Conservation (phyloP, 2,113 vertebrate species). For the Megaceryle maxima region DNA sequence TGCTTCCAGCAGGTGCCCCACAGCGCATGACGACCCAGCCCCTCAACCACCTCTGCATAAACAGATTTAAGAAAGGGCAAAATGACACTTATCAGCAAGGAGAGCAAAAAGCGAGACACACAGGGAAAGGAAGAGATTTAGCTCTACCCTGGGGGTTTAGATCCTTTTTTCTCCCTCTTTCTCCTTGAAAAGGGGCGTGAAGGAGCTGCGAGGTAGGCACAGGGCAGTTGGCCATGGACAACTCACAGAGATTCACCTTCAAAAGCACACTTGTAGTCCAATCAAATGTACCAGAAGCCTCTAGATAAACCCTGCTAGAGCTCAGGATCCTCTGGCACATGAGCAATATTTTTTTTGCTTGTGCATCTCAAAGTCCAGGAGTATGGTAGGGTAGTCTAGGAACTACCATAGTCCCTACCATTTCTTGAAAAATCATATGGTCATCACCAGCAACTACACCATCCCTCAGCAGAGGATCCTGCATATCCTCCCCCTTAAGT, state of each 20-base stretch:
- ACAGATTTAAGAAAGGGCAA: background rate
- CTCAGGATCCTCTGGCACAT: background rate
- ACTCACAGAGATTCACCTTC: background rate
- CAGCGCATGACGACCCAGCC: background rate
- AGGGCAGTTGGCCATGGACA: accelerated
- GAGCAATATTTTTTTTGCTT: background rate
- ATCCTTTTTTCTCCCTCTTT: background rate
- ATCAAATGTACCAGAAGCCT: background rate
- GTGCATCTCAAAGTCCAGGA: background rate
- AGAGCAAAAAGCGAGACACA: accelerated
- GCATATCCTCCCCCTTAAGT: accelerated
- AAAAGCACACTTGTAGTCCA: accelerated
- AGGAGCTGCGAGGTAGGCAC: accelerated
- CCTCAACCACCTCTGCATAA: background rate
- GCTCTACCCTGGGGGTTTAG: accelerated
- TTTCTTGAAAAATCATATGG: background rate
- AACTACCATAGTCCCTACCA: background rate
- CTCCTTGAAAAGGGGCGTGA: accelerated
- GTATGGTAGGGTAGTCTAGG: too few relatives aligned
- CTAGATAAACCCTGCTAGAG: background rate
- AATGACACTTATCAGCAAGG: accelerated
- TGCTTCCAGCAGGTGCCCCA: accelerated
- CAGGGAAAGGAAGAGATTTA: accelerated
- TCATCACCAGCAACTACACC: background rate
- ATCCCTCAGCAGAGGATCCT: background rate